Evolutionary conservation across 2,888 invertebrate genomes (phyloP).

Genomic region (Clusia tigrina): DNA sequence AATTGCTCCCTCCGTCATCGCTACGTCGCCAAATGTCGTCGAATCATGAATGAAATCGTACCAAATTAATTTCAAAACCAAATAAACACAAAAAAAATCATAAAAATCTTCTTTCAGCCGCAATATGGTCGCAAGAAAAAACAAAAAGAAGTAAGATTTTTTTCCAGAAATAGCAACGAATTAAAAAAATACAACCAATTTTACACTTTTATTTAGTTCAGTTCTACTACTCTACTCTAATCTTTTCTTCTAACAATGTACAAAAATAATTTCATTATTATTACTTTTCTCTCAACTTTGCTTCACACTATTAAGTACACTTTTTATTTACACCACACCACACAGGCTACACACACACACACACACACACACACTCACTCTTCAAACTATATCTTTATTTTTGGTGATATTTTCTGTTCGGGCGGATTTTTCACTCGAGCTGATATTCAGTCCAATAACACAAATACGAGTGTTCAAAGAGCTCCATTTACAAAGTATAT

Average conservation of each 20-base stretch:
- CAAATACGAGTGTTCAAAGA: too few relatives aligned
- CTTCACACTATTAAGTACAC: not conserved
- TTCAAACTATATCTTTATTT: too few relatives aligned
- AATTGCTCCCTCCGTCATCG: constrained; percentile 15
- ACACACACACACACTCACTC: too few relatives aligned
- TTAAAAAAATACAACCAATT: not conserved
- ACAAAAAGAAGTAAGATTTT: constrained; percentile 98
- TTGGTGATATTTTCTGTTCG: too few relatives aligned
- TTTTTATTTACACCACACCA: not conserved
- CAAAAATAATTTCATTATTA: not conserved
- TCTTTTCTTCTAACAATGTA: not conserved
- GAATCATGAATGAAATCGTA: constrained; percentile 13
- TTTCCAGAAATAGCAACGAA: constrained; percentile 52
- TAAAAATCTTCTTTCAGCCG: constrained; percentile 65
- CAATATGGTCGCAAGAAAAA: constrained; percentile 94
- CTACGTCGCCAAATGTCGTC: constrained; percentile 10
- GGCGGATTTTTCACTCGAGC: too few relatives aligned
- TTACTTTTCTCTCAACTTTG: not conserved
- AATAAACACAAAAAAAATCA: not conserved
- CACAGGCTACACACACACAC: too few relatives aligned
- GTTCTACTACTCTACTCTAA: constrained; percentile 8
- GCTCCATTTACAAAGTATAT: too few relatives aligned
- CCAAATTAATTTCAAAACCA: constrained; percentile 14
- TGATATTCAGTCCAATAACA: too few relatives aligned
- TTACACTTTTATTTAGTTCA: constrained; percentile 6